phyloP scores from a whole-genome alignment of 53 echinoderm and acorn worm species.

The Echinometra lucunter region DNA sequence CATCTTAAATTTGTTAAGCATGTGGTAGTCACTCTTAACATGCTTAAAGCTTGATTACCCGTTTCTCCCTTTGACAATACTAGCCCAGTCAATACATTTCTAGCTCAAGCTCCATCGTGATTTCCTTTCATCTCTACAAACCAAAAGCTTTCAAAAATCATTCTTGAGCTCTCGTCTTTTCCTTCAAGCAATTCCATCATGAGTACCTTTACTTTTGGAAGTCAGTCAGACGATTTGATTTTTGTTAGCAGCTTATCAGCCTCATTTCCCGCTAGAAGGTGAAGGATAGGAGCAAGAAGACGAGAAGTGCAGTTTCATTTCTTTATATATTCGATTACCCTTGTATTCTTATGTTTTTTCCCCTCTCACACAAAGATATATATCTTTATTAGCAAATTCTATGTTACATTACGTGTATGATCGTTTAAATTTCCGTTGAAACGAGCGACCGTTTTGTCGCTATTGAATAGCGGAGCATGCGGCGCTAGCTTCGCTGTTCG shows the following conservation, averaged over 20 bases:
- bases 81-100: background rate
- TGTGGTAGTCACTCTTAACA: background rate
- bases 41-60: background rate
- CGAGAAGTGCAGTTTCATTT: slow-evolving; percentile 48
- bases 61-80: background rate
- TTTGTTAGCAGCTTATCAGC: slow-evolving; percentile 14
- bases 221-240: background rate
- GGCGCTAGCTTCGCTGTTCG: slow-evolving; percentile 7
- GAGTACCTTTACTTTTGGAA: background rate
- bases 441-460: slow-evolving; percentile 24
- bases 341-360: background rate
- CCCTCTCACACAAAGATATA: slow-evolving; percentile 5
- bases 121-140: background rate
- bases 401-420: slow-evolving; percentile 60
- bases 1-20: slow-evolving; percentile 41
- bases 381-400: slow-evolving; percentile 26
- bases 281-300: background rate
- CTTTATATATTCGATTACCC: slow-evolving; percentile 47
- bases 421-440: slow-evolving; percentile 57
- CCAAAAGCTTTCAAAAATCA: background rate
- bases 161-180: background rate
- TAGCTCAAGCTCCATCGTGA: background rate
- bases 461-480: slow-evolving; percentile 41
- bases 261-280: slow-evolving; percentile 13
- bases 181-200: background rate